Evolutionary conservation across 2,797 vertebrate genomes (phyloP).

Genomic region (Zalophus californianus): DNA sequence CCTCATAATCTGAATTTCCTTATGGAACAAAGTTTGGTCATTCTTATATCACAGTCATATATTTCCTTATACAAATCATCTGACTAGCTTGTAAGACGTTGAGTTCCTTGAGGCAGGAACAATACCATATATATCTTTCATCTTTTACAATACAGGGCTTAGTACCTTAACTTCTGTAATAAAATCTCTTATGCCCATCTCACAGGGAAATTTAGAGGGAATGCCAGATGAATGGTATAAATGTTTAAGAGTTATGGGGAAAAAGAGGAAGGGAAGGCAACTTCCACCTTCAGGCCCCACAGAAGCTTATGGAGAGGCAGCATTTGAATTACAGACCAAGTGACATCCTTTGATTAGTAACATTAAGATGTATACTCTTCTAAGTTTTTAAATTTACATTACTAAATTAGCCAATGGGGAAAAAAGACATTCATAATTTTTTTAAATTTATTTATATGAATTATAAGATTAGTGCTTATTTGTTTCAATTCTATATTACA

Average conservation of each 20-base stretch:
- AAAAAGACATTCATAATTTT: neutral
- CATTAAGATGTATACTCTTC: neutral
- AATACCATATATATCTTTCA: neutral
- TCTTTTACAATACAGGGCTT: neutral
- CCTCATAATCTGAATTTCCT: neutral
- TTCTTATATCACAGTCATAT: neutral
- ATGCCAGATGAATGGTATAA: neutral
- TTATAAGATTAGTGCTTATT: neutral
- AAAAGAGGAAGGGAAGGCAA: neutral
- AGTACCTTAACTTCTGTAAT: neutral
- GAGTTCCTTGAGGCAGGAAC: neutral
- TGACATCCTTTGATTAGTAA: neutral
- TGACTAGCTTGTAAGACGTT: neutral
- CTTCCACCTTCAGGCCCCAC: neutral
- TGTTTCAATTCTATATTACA: neutral
- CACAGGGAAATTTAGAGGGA: neutral
- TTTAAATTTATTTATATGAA: slow-evolving; percentile 2
- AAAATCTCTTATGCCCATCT: neutral
- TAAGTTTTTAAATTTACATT: neutral
- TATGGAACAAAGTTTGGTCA: neutral
- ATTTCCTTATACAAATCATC: neutral
- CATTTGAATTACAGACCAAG: neutral
- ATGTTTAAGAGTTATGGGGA: neutral
- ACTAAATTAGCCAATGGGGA: neutral
- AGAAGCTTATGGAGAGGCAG: neutral